These are phyloP conservation scores for Carcina quercana DNA, from an alignment of 2,888 invertebrate genomes.

Conservation along the genomic window DNA sequence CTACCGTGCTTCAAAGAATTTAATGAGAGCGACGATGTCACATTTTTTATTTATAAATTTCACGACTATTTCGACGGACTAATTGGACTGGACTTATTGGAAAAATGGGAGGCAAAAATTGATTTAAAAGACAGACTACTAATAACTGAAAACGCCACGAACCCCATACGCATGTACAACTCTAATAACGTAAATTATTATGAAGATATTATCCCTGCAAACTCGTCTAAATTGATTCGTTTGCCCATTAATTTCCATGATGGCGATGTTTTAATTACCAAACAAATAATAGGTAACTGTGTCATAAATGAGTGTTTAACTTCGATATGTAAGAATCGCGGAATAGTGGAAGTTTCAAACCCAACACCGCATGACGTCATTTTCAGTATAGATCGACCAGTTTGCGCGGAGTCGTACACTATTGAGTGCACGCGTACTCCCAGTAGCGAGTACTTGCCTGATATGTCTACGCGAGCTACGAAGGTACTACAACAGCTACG, in stretches of 20 bases:
- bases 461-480: too few species aligned
- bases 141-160: conserved; percentile 6
- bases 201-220: conserved; percentile 18
- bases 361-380: conserved; percentile 13
- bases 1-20: conserved; percentile 5
- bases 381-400: conserved; percentile 11
- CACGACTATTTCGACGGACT: conserved; percentile 16
- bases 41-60: too few species aligned
- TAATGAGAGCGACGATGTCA: conserved; percentile 1
- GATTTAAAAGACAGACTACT: conserved; percentile 12
- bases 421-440: conserved; percentile 7
- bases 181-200: conserved; percentile 19
- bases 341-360: conserved; percentile 11
- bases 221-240: conserved; percentile 14
- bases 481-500: too few species aligned
- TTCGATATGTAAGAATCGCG: conserved; percentile 6
- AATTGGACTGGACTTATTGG: conserved; percentile 13
- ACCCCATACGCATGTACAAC: conserved; percentile 15
- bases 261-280: conserved; percentile 13
- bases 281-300: conserved; percentile 11
- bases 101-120: conserved; percentile 14
- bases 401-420: conserved; percentile 6
- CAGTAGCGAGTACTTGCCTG: too few species aligned
- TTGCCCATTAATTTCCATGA: conserved; percentile 14
- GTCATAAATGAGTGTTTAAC: conserved; percentile 11